Evolutionary conservation across 2,113 vertebrate species (phyloP).

Genomic region (Oenanthe melanoleuca): DNA sequence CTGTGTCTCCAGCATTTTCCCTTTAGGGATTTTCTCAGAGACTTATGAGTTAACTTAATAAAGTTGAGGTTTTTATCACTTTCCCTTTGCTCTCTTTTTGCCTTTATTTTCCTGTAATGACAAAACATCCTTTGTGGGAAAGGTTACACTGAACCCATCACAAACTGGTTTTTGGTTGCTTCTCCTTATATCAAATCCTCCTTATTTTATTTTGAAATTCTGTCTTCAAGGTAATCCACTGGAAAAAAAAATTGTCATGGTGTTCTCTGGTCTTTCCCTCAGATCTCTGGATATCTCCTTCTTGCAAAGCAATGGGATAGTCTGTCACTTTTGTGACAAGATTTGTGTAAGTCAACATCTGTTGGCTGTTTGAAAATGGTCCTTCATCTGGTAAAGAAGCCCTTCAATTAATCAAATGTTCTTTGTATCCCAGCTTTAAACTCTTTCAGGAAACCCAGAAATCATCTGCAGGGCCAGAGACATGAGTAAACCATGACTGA

Average conservation of each 20-base stretch:
- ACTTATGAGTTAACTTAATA: not conserved
- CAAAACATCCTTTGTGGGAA: not conserved
- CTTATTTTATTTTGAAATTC: not conserved
- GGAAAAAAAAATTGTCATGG: not conserved
- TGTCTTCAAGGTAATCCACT: not conserved
- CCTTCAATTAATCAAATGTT: not conserved
- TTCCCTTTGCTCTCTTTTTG: not conserved
- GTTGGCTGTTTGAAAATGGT: not conserved
- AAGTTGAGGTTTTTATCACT: not conserved
- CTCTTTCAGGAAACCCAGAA: not conserved
- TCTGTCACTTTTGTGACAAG: not conserved
- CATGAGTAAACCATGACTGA: not conserved
- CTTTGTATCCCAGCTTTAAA: not conserved
- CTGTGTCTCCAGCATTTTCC: not conserved
- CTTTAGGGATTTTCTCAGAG: not conserved
- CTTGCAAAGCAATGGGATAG: not conserved
- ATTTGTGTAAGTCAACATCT: not conserved
- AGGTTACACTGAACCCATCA: not conserved
- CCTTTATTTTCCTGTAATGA: not conserved
- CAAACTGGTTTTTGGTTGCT: not conserved
- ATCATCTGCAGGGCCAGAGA: not conserved
- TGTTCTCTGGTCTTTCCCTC: not conserved
- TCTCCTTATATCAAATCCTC: not conserved
- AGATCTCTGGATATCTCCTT: not conserved
- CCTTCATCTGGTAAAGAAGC: not conserved